Evolutionary conservation across 2,888 invertebrate species (phyloP).

Genomic region (Rotaria macrura): DNA sequence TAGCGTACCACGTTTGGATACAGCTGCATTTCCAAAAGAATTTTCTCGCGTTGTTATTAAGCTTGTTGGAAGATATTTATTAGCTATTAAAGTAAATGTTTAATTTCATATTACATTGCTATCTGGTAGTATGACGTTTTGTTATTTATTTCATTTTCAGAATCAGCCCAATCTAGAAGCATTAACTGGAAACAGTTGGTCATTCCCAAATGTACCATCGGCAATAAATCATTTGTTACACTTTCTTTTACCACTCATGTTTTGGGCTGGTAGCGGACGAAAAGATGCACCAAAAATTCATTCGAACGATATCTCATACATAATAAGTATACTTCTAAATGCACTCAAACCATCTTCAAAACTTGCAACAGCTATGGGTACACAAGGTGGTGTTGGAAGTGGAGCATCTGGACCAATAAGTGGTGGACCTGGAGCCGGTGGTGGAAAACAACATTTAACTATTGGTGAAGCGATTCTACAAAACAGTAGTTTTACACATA

Average conservation of each 20-base stretch:
- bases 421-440: neutral
- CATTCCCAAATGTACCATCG: conserved; percentile 19
- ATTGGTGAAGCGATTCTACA: conserved; percentile 8
- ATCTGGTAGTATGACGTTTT: neutral
- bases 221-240: conserved; percentile 27
- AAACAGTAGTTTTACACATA: neutral
- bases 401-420: neutral
- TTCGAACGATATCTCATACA: conserved; percentile 76
- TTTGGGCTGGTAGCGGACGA: conserved; percentile 31
- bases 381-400: neutral
- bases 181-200: conserved; percentile 9
- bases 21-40: conserved; percentile 17
- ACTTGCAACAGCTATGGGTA: conserved; percentile 21
- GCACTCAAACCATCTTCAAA: conserved; percentile 60
- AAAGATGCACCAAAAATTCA: conserved; percentile 76
- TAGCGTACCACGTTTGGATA: neutral
- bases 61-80: conserved; percentile 30
- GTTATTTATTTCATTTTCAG: neutral
- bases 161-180: conserved; percentile 4
- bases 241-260: conserved; percentile 28
- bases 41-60: conserved; percentile 29
- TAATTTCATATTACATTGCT: neutral
- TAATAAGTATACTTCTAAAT: conserved; percentile 75
- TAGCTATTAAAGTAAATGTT: neutral
- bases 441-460: conserved; percentile 3